Evolutionary conservation across 2,888 invertebrate species (phyloP), one percentile per base, ranked within the genome.

Genomic region (Orchestes rusci): DNA sequence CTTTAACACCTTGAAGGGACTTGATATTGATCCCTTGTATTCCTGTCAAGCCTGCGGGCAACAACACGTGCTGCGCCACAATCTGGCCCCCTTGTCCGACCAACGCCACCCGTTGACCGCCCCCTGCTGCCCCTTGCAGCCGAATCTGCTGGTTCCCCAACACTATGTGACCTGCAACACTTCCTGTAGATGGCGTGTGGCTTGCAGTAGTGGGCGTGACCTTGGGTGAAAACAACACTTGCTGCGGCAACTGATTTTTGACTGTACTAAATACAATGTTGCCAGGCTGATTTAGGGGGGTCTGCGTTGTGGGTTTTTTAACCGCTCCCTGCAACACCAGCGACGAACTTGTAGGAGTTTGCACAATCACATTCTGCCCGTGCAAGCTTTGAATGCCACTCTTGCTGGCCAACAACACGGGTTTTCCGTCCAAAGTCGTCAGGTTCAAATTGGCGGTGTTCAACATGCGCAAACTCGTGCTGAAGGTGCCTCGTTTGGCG

Each of bases 11-110:
- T 64, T 78, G 77, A 48, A 79, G 60, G 7, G 76, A 72, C 60
- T 79, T 79, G 13, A 79, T 70, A 60, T 78, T 78, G 43, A 78
- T 69, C 17, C 75, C 70, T 2, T 73, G 73, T n/a, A n/a, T n/a
- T 16, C 76, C 75, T 63, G 76, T 76, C 59, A 78, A 74, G 23
- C 74, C 75, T 5, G 75, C 73, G n/a, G 79, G 77, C 42, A 79
- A 64, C 43, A 79, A 64, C 51, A 79, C 74, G 62, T 78, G 79
- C 53, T 74, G 73, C 2, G 68, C 65, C n/a, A 70, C 64, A 17
- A 70, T 65, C 45, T 70, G 70, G 10, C 70, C 69, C 2, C 68
- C 66, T 56, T 70, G 70, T 29, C 74, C 74, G 7, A 75, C 73
- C 41, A 75, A 62, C 15, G 76, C 73, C 29, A 76, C 71, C 43